Base-by-base conservation (phyloP, 2,113 vertebrate genomes). In the Xenopus borealis region DNA sequence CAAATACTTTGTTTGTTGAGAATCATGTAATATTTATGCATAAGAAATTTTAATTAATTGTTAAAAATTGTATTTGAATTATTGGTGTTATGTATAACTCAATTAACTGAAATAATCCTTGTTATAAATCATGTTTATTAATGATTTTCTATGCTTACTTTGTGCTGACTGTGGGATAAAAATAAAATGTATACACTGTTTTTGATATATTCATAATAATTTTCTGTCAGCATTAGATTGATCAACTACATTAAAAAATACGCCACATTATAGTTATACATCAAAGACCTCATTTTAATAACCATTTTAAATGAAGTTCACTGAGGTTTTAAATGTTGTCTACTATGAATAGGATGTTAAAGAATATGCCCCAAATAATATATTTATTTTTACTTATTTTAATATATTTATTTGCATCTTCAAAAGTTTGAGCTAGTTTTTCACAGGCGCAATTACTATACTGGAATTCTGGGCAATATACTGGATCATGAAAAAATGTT, bases 191-290 rank as follows among this genome's bases (percentile, higher is more conserved):
- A 57, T 12, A 40, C 10, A 19, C 44, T 30, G 44, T 19, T 12
- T 18, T 50, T 30, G 30, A 12, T n/a, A 16, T 62, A 72, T 62
- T 72, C 45, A 72, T 72, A 62, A 72, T 72, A 50, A 13, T 17
- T 62, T 72, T 72, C 27, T 72, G 70, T 64, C 70, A 72, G 62
- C 61, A 65, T 63, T 18, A 18, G 59, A 72, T 40, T 64, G 45
- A 72, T 50, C 61, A 55, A 20, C 16, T 9, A 20, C 47, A 65
- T 14, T 64, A 55, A 62, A 72, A 27, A 72, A 55, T 18, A 12
- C n/a, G 50, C 33, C 30, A 18, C 47, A 72, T 72, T 72, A 53
- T 12, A 65, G 63, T 44, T 72, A n/a, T 64, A 64, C 45, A 19
- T n/a, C 52, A 8, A 16, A 45, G 30, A 63, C n/a, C 53, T 58